Evolutionary conservation across 2,888 invertebrate genomes (phyloP).

Genomic region (Chironomus riparius): DNA sequence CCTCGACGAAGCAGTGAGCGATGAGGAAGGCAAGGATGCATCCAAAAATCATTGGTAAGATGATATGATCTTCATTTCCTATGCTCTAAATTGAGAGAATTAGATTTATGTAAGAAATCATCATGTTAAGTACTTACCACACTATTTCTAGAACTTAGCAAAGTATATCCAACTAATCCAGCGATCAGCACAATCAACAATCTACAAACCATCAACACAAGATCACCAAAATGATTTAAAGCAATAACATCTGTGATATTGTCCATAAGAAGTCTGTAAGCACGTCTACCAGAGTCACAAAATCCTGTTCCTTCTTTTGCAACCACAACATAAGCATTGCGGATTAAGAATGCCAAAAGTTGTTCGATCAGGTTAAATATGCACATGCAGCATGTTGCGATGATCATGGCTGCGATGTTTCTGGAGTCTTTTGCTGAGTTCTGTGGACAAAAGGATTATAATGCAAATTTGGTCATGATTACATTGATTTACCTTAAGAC

Average conservation of each 20-base stretch:
- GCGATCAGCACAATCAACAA: conserved; percentile 54
- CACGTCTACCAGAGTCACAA: conserved; percentile 52
- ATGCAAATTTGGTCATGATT: too few species aligned
- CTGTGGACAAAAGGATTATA: too few species aligned
- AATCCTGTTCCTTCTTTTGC: conserved; percentile 38
- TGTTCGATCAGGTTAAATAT: too few species aligned
- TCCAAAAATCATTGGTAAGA: conserved; percentile 53
- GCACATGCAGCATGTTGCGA: too few species aligned
- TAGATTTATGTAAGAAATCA: background rate
- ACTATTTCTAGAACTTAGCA: conserved; percentile 42
- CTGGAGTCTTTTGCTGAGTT: too few species aligned
- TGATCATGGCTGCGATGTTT: too few species aligned
- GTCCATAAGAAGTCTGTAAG: conserved; percentile 50
- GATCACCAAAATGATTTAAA: conserved; percentile 65
- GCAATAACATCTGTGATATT: conserved; percentile 60
- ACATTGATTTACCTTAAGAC: conserved; percentile 31
- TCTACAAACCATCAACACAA: conserved; percentile 60
- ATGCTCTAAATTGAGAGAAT: conserved; percentile 40
- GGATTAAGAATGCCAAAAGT: too few species aligned
- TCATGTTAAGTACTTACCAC: background rate
- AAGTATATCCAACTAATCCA: conserved; percentile 50
- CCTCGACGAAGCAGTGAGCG: conserved; percentile 61
- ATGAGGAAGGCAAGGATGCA: conserved; percentile 58
- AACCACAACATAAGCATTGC: too few species aligned
- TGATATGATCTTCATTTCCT: conserved; percentile 49